Evolutionary conservation across 2,113 vertebrate genomes (phyloP).

Genomic region (Ceuthmochares aereus): DNA sequence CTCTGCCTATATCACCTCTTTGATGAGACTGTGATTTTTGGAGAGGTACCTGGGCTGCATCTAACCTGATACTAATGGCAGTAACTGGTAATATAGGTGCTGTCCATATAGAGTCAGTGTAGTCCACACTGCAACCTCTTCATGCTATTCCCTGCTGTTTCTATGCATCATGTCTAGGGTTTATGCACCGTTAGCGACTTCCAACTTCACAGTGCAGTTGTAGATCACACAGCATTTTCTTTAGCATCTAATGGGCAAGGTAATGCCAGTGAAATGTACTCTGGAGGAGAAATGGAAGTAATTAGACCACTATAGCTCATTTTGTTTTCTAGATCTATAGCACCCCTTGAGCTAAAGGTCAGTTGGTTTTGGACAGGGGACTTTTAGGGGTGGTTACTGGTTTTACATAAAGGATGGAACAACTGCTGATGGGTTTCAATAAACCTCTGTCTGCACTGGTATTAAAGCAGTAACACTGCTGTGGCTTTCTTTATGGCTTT

Average conservation of each 20-base stretch:
- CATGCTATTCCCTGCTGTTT: background rate
- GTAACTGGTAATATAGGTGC: background rate
- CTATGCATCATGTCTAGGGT: background rate
- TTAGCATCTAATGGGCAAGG: background rate
- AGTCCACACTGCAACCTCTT: background rate
- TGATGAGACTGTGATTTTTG: background rate
- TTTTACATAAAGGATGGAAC: background rate
- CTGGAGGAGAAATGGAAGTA: background rate
- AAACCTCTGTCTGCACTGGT: background rate
- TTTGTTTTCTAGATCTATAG: background rate
- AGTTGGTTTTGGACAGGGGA: background rate
- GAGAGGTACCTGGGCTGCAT: background rate
- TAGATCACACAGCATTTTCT: background rate
- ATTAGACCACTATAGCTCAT: background rate
- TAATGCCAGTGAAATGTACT: background rate
- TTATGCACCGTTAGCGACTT: background rate
- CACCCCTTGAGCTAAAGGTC: background rate
- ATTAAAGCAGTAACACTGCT: background rate
- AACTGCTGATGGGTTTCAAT: background rate
- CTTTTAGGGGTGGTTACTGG: background rate
- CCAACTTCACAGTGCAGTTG: fast-evolving
- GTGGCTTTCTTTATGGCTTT: background rate
- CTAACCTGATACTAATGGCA: background rate
- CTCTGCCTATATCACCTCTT: background rate
- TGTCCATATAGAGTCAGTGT: fast-evolving